These are phyloP conservation scores for Notolabrus celidotus DNA, from an alignment of 2,797 vertebrate genomes.

Conservation along the genomic window DNA sequence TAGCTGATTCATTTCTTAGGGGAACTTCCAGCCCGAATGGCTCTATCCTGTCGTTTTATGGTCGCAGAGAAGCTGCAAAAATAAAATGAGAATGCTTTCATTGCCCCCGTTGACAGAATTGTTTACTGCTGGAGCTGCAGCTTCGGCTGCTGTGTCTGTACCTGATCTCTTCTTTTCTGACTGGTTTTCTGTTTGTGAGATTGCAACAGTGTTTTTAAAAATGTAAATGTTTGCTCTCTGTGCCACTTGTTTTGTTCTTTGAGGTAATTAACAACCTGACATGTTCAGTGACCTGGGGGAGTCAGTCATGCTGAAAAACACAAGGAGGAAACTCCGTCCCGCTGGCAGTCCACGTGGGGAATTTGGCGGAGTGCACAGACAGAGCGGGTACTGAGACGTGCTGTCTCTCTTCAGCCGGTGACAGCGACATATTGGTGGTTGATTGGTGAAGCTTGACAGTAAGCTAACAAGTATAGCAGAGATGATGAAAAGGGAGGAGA, in stretches of 20 bases:
- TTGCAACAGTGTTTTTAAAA: slow-evolving; percentile 40
- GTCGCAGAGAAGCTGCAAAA: slow-evolving; percentile 63
- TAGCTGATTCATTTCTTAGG: slow-evolving; percentile 76
- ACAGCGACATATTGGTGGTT: slow-evolving; percentile 18
- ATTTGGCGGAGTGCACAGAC: slow-evolving; percentile 47
- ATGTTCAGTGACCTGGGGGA: slow-evolving; percentile 73
- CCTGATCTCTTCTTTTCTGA: not conserved
- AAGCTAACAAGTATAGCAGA: slow-evolving; percentile 20
- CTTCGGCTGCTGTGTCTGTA: slow-evolving; percentile 22
- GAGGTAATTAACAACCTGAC: slow-evolving; percentile 81
- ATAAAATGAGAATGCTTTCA: slow-evolving; percentile 63
- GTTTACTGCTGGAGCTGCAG: slow-evolving; percentile 51
- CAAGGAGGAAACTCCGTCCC: slow-evolving; percentile 53
- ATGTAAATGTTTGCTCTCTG: slow-evolving; percentile 38
- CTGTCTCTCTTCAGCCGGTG: not conserved
- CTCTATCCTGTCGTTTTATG: slow-evolving; percentile 71
- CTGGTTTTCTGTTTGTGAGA: slow-evolving; percentile 11
- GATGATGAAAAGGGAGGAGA: slow-evolving; percentile 24
- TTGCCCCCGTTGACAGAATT: slow-evolving; percentile 43
- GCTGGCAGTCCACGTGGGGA: slow-evolving; percentile 41
- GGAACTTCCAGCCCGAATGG: slow-evolving; percentile 64
- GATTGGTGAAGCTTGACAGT: slow-evolving; percentile 41
- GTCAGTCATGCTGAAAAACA: slow-evolving; percentile 70
- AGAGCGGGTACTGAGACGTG: slow-evolving; percentile 1
- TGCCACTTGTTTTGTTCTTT: slow-evolving; percentile 72